A percentile compares a stretch with the other conserved stretches of the same genome.
Evolutionary conservation across 2,888 invertebrate species (phyloP).

Genomic region (Drosophila suboccidentalis): DNA sequence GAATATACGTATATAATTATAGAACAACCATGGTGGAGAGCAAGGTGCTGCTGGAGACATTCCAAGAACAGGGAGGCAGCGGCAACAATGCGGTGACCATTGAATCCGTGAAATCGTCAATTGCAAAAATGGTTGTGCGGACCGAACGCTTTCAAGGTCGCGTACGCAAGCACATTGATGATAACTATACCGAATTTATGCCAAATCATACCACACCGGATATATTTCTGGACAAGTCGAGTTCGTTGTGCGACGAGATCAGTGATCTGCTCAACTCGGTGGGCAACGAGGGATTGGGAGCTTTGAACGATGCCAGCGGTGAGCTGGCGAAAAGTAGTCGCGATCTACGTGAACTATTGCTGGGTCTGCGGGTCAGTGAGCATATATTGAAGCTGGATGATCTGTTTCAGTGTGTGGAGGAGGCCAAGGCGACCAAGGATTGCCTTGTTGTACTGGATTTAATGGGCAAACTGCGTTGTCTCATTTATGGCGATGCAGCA

Average conservation of each 20-base stretch:
- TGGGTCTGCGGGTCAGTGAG: slow-evolving; percentile 86
- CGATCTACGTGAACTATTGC: slow-evolving; percentile 87
- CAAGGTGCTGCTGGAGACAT: slow-evolving; percentile 42
- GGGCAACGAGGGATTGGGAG: slow-evolving; percentile 88
- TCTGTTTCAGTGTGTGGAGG: slow-evolving; percentile 85
- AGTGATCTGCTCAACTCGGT: slow-evolving; percentile 84
- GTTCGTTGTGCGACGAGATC: slow-evolving; percentile 77
- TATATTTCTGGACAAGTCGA: slow-evolving; percentile 81
- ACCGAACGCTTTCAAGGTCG: slow-evolving; percentile 83
- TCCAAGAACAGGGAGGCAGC: slow-evolving; percentile 37
- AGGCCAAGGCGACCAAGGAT: slow-evolving; percentile 82
- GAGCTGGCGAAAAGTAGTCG: slow-evolving; percentile 87
- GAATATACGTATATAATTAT: neutral
- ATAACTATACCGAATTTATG: slow-evolving; percentile 84
- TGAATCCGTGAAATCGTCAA: slow-evolving; percentile 78
- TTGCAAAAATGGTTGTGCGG: slow-evolving; percentile 79
- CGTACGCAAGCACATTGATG: slow-evolving; percentile 83
- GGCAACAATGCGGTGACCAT: slow-evolving; percentile 32
- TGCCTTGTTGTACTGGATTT: slow-evolving; percentile 80
- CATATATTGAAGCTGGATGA: slow-evolving; percentile 86
- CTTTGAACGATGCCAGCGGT: slow-evolving; percentile 88
- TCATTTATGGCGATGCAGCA: slow-evolving; percentile 69
- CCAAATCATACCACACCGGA: slow-evolving; percentile 83
- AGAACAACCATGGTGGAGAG: slow-evolving; percentile 18
- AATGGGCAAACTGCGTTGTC: slow-evolving; percentile 77